Base-by-base conservation (phyloP, 2,797 vertebrate genomes). In the Setipinna tenuifilis region DNA sequence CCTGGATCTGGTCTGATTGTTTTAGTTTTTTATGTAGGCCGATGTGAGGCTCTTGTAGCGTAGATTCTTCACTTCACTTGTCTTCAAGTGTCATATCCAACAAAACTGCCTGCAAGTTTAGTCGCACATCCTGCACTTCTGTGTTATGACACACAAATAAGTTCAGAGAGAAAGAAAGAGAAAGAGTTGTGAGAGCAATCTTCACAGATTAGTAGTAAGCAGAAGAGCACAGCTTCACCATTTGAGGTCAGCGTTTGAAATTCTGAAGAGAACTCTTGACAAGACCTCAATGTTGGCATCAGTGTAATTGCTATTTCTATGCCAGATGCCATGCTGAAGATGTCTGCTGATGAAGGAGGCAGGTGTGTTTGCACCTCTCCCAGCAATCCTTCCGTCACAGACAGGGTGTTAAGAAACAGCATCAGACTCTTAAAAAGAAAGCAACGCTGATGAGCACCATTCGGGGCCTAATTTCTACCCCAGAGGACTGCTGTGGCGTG, bases 231-330 rank as follows among this genome's bases (percentile, higher is more conserved):
- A 78, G 31, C 5, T 17, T 19, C 35, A 35, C 71, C 16, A 1
- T 78, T 78, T 78, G 35, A 78, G 44, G 71, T 78, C 71, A 21
- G 31, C 19, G 2, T 78, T 78, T 78, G 31, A 78, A 78, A 16
- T 78, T 44, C 14, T 19, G 31, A 31, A 78, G 71, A 78, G 19
- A 35, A 41, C 31, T 44, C 71, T 44, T 41, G 35, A 78, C 35
- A 17, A 78, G 71, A 21, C 16, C 31, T 35, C 35, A 10, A 35
- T n/a, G 71, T 35, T n/a, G 12, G 17, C 28, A 12, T 75, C 16
- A 17, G 31, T 14, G 14, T 75, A 75, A 75, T 35, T 19, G 68
- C 68, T 41, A 28, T 35, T 35, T 10, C 28, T 17, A 10, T 41
- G 28, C 28, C 68, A 75, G 28, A 19, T 35, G 31, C 6, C 68